Conservation (phyloP, 2,797 vertebrate species). For the Phalloptychus januarius region DNA sequence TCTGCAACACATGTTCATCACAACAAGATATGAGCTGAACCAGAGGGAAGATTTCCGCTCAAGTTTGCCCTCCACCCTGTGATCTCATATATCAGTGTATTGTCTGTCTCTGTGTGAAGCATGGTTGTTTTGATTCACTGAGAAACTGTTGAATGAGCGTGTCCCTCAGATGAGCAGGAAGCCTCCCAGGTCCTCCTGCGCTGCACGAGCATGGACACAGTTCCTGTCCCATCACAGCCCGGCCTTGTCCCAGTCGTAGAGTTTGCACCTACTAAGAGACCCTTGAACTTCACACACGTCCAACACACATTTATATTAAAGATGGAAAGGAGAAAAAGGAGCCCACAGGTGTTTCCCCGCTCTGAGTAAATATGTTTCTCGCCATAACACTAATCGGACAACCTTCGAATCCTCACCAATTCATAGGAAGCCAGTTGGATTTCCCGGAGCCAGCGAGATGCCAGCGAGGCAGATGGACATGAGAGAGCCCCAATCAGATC, state of each 20-base stretch:
- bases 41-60: conserved; percentile 8
- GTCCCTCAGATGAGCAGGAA: conserved; percentile 61
- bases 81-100: conserved; percentile 61
- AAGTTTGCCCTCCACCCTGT: conserved; percentile 18
- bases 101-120: conserved; percentile 72
- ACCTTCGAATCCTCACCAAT: conserved; percentile 83
- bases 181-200: conserved; percentile 43
- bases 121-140: conserved; percentile 69
- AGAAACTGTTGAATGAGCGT: conserved; percentile 58
- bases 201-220: conserved; percentile 56
- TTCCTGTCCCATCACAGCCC: conserved; percentile 47
- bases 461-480: conserved; percentile 87
- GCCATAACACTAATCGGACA: conserved; percentile 79
- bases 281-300: conserved; percentile 64
- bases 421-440: conserved; percentile 86
- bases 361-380: conserved; percentile 70
- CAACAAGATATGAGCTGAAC: conserved; percentile 6
- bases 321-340: conserved; percentile 13
- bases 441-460: conserved; percentile 86
- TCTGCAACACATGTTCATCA: conserved; percentile 22
- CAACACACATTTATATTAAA: conserved; percentile 34
- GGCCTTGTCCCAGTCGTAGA: conserved; percentile 50
- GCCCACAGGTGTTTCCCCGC: conserved; percentile 58
- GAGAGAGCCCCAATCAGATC: conserved; percentile 88
- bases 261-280: conserved; percentile 61